These are phyloP conservation scores for Thalassarche chlororhynchos DNA, from an alignment of 2,113 vertebrate genomes.

Conservation along the genomic window DNA sequence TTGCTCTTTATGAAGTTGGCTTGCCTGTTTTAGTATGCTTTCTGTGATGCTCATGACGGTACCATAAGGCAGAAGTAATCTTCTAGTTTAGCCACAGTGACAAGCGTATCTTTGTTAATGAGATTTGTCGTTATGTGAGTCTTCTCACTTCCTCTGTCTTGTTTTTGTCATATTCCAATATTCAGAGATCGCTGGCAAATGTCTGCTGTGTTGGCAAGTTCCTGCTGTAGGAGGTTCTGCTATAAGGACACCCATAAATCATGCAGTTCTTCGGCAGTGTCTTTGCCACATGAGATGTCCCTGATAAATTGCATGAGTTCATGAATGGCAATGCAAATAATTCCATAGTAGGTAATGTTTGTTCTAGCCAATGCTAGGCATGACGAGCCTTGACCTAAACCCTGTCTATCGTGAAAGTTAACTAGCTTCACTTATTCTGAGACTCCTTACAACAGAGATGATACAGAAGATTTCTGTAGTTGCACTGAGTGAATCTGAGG, in stretches of 20 bases:
- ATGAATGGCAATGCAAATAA: neutral
- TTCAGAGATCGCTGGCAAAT: neutral
- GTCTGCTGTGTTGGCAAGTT: neutral
- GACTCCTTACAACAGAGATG: neutral
- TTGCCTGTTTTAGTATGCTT: neutral
- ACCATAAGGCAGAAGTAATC: neutral
- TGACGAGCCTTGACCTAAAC: neutral
- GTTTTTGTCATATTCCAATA: neutral
- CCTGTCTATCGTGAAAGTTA: neutral
- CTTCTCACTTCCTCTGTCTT: neutral
- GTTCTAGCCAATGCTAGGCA: neutral
- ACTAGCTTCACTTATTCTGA: neutral
- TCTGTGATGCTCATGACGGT: neutral
- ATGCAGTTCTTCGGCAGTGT: neutral
- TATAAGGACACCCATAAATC: neutral
- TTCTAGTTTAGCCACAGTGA: neutral
- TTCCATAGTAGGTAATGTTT: constrained; percentile 54
- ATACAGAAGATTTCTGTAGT: neutral
- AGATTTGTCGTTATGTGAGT: neutral
- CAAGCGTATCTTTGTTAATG: neutral
- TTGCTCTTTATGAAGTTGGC: neutral
- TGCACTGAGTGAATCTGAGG: neutral
- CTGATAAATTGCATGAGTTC: neutral
- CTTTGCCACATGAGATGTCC: neutral
- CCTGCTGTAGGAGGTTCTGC: neutral